Conservation (phyloP, 2,797 vertebrate species). For the Euthynnus affinis region DNA sequence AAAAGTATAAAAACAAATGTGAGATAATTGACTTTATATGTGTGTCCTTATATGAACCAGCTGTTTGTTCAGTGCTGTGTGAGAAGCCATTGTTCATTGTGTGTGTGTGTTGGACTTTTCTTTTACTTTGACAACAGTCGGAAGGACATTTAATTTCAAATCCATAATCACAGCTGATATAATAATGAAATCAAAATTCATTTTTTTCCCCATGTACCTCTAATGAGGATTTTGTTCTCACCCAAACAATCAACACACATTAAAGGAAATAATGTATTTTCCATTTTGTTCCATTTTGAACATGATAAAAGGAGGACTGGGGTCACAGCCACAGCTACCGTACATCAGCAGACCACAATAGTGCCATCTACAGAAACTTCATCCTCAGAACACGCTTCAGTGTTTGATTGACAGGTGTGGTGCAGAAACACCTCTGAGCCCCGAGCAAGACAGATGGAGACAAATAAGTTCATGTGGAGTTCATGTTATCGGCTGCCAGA, state of each 20-base stretch:
- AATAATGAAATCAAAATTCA: not conserved
- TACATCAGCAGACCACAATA: not conserved
- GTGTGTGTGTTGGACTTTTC: not conserved
- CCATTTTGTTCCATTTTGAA: too few relatives aligned
- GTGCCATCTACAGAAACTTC: not conserved
- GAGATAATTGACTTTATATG: too few relatives aligned
- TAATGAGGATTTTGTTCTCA: not conserved
- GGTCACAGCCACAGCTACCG: not conserved
- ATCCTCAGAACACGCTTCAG: not conserved
- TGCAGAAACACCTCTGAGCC: slow-evolving; percentile 15
- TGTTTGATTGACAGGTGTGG: slow-evolving; percentile 42
- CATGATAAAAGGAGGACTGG: not conserved
- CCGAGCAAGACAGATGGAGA: slow-evolving; percentile 30
- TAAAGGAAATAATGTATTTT: too few relatives aligned
- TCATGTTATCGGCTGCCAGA: slow-evolving; percentile 44
- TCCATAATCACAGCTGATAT: not conserved
- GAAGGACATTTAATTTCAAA: not conserved
- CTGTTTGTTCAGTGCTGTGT: not conserved
- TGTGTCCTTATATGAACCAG: not conserved
- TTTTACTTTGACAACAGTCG: not conserved
- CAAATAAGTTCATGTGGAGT: slow-evolving; percentile 51
- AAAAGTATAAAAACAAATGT: not conserved
- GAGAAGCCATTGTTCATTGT: not conserved
- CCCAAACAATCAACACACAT: not conserved
- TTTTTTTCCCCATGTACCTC: not conserved